Evolutionary conservation across 30 jellyfish, hydroid and myxozoan genomes (phyloP), one percentile per base, ranked within the genome.

Genomic region (Pelagia noctiluca): DNA sequence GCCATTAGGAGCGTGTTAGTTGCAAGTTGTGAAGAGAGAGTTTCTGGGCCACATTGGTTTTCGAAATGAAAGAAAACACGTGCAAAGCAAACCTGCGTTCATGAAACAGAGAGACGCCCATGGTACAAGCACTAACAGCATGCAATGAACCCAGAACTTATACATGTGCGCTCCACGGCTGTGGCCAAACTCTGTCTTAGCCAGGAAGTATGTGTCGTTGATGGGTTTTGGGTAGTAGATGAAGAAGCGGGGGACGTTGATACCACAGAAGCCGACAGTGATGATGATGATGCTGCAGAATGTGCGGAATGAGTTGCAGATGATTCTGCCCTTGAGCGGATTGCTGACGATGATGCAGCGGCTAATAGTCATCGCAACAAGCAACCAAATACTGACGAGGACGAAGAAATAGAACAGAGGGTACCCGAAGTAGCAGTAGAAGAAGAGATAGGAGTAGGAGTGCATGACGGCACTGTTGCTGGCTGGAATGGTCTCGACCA

Each of bases 111-210:
- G 78, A 29, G 72, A 29, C 37, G 67, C 46, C 97, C 97, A 89
- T 3, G 97, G 97, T 18, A 70, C 88, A 25, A 89, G 87, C 22
- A 89, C 95, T n/a, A 89, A 69, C n/a, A 83, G 4, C 74, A 89
- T 89, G 84, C 97, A 89, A 62, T 89, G 97, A 30, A 83, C 79
- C 97, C 97, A 89, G 71, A 89, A 89, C 80, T 89, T 92, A 62
- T 89, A 89, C 63, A 33, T 68, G 38, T 34, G 31, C 3, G 95
- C 52, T 4, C 79, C 95, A 4, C 86, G 92, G 21, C 84, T 82
- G 28, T 71, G 33, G 0, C 86, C 95, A 60, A 4, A 89, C 47
- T 66, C 91, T 29, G 97, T 89, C 13, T 73, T 83, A 13, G 75
- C 80, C 11, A 75, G 57, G 36, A 29, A 33, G 33, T 54, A 82